Evolutionary conservation across 2,113 vertebrate species (phyloP), one percentile per base, ranked within the genome.

Genomic region (Sclerurus mexicanus): DNA sequence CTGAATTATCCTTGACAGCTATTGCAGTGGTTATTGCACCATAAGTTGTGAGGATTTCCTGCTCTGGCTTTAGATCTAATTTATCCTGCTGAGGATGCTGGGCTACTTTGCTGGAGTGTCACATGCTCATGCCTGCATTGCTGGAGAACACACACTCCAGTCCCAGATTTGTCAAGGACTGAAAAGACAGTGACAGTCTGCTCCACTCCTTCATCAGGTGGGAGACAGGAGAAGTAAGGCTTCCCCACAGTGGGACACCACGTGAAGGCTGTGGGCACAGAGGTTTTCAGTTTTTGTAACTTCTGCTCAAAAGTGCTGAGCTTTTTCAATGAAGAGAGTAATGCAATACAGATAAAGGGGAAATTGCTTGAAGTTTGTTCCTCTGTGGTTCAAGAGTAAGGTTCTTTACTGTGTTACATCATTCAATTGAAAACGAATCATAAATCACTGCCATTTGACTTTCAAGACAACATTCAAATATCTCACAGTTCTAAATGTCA

Each of bases 371-470:
- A 72, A 81, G 62, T 80, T 90, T 71, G 56, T 49, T 75, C n/a
- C 47, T 37, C 37, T 58, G 10, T 56, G 12, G 55, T 72, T 84
- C 82, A 83, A 83, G 47, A 63, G 7, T 49, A 81, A 83, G 33
- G 81, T 86, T 86, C n/a, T 52, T 90, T 83, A 79, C 80, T 64
- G 75, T 93, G 50, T 71, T 84, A n/a, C 7, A 16, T 55, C 33
- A 59, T 81, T 74, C 84, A 59, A 68, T 86, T 33, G 50, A 92
- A 91, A 76, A 64, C 33, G 7, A 10, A 77, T n/a, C 13, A 21
- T 71, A 75, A 86, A 87, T 77, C 52, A 72, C n/a, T 58, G 31
- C 33, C 15, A 64, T 81, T 77, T 60, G 47, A 75, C 27, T 90
- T 64, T 67, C 17, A 80, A 60, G n/a, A 31, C 1, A 2, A 33